phyloP scores from a whole-genome alignment of 1,140 invertebrate species.

The Frieseomelitta varia region DNA sequence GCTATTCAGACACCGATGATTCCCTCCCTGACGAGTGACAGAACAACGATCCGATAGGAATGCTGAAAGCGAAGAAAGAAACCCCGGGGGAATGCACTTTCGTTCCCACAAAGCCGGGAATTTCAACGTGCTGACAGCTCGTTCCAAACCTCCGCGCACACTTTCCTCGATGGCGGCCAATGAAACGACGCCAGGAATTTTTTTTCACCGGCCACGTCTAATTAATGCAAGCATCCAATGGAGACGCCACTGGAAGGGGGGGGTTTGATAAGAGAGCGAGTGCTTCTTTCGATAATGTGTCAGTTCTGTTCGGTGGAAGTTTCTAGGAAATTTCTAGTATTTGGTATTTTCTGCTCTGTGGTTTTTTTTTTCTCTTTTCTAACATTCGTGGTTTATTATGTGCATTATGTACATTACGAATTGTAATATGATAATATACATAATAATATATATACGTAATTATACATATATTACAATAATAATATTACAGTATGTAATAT shows the following conservation, averaged over 20 bases:
- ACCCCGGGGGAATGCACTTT: conserved; percentile 35
- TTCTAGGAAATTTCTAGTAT: no score
- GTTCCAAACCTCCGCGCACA: not conserved
- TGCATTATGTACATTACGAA: no score
- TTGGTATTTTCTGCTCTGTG: no score
- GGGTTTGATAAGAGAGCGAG: not conserved
- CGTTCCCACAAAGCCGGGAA: conserved; percentile 13
- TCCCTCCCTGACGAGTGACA: not conserved
- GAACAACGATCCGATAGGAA: conserved; percentile 21
- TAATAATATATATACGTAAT: no score
- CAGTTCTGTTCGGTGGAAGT: not conserved
- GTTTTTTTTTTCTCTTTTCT: no score
- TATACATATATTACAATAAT: no score
- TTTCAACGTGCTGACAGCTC: conserved; percentile 13
- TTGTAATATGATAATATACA: no score
- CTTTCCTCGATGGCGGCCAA: not conserved
- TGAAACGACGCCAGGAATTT: conserved; percentile 7
- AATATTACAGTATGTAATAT: no score
- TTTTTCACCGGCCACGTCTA: not conserved
- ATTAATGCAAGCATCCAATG: not conserved
- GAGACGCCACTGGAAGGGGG: no score
- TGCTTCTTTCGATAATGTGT: not conserved
- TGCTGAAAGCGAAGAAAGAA: conserved; percentile 27
- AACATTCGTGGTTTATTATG: no score
- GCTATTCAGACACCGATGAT: conserved; percentile 9